Base-by-base conservation (phyloP, 2,797 vertebrate genomes). In the Propithecus deckenii region DNA sequence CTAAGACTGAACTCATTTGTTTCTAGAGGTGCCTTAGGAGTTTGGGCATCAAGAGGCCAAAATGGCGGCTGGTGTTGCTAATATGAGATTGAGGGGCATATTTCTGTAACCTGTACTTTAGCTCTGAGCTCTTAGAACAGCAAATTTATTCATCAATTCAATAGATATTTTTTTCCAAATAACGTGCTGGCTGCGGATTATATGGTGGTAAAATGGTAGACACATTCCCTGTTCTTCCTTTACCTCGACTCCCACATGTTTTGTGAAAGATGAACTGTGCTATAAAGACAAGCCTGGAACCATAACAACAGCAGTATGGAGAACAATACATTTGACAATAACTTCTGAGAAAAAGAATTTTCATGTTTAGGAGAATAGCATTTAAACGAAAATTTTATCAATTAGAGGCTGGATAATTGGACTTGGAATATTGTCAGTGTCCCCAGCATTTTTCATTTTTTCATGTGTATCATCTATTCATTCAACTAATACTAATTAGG, bases 381-480 rank as follows among this genome's bases (percentile, higher is more conserved):
- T 89, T 89, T 86, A 67, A 89, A 91, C 43, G 48, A 43, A 94
- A 86, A 67, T 57, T 46, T 32, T 5, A 78, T 72, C 76, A 75
- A 25, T 57, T 50, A 79, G 28, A 17, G 41, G 55, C 32, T 72
- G 7, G 28, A 28, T 91, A 46, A 84, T 61, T 41, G 46, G 43
- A 97, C 93, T 97, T 93, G 93, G 97, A 95, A 94, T 88, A 95
- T 92, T 97, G 93, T 97, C 69, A 97, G 97, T 97, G 96, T 97
- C 97, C 98, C 97, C 95, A 97, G 78, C 0, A 91, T 97, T 98
- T 98, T 98, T 97, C 87, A 35, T 52, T 55, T 15, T 98, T 98
- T 97, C 86, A 32, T 32, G 17, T 38, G 12, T n/a, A 50, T 65
- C 2, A 67, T 38, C 38, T 89, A 83, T 63, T 30, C 17, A 80